phyloP scores from a whole-genome alignment of 2,113 vertebrate species.

The Macaca mulatta region DNA sequence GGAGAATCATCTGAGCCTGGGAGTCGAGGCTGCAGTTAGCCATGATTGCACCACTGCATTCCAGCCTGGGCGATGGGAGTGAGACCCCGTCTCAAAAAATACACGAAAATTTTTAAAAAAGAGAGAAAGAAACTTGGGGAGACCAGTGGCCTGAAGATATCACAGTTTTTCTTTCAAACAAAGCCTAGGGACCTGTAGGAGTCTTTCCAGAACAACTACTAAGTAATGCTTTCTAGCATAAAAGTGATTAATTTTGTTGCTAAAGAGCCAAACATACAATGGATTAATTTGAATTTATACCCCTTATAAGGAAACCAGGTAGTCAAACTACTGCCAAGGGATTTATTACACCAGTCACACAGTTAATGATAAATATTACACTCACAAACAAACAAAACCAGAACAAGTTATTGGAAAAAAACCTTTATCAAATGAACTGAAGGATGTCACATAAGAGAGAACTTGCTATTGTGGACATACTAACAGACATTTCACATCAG shows the following conservation, averaged over 20 bases:
- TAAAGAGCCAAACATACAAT: background rate
- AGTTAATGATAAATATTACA: conserved; percentile 8
- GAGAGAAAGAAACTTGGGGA: background rate
- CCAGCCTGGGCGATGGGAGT: too few species aligned
- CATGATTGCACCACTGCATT: too few species aligned
- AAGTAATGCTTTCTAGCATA: conserved; percentile 26
- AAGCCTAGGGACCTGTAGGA: background rate
- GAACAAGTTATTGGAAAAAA: background rate
- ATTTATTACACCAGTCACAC: background rate
- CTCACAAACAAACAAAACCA: background rate
- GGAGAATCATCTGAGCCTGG: too few species aligned
- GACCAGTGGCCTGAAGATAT: background rate
- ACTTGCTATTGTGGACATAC: background rate
- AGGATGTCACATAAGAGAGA: background rate
- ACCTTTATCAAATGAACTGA: background rate
- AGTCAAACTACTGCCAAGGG: background rate
- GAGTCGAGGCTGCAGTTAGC: too few species aligned
- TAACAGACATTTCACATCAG: background rate
- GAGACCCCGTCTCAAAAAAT: too few species aligned
- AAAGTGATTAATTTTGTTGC: conserved; percentile 27
- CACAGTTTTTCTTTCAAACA: background rate
- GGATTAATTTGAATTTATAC: background rate
- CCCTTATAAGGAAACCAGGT: background rate
- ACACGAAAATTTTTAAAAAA: too few species aligned
- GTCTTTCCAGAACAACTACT: background rate